These are phyloP conservation scores for Caenorhabditis elegans DNA, from an alignment of 1,140 invertebrate genomes.

Conservation along the genomic window WBcel235 BX284602.5:14816501-14817000, in stretches of 20 bases:
- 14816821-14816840: slow-evolving; percentile 32
- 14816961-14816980: slow-evolving; percentile 55
- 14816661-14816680: slow-evolving; percentile 21
- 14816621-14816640: not conserved
- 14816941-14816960: slow-evolving; percentile 34
- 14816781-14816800: slow-evolving; percentile 14
- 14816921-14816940: slow-evolving; percentile 35
- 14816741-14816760: not conserved
- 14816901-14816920: slow-evolving; percentile 27
- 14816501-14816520: not conserved
- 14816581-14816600: too few relatives aligned
- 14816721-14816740: not conserved
- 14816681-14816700: slow-evolving; percentile 12
- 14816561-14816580: too few relatives aligned
- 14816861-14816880: not conserved
- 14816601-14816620: not conserved
- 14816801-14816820: slow-evolving; percentile 39
- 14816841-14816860: slow-evolving; percentile 12
- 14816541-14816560: not conserved
- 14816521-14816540: not conserved
- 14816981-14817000: slow-evolving; percentile 55
- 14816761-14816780: slow-evolving; percentile 23
- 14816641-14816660: slow-evolving; percentile 30
- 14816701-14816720: slow-evolving; percentile 21
- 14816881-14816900: not conserved